Evolutionary conservation across 2,797 vertebrate species (phyloP).

Genomic region (Dallia pectoralis): DNA sequence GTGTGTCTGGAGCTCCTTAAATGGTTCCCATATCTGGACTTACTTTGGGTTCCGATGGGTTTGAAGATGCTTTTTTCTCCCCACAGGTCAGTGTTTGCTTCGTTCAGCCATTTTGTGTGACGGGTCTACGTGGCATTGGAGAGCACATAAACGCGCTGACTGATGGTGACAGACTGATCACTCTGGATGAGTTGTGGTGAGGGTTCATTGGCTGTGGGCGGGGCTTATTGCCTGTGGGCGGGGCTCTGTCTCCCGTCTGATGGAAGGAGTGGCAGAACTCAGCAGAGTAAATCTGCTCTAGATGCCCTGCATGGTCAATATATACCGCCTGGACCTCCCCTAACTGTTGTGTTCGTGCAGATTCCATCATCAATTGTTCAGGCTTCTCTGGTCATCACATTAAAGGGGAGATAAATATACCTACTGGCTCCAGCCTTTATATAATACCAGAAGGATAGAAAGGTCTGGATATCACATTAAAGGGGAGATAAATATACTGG

Average conservation of each 20-base stretch:
- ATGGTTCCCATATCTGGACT: not conserved
- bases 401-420: slow-evolving; percentile 58
- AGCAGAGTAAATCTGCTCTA: slow-evolving; percentile 54
- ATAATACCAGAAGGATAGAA: slow-evolving; percentile 34
- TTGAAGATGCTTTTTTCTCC: not conserved
- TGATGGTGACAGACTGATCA: slow-evolving; percentile 37
- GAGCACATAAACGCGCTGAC: slow-evolving; percentile 30
- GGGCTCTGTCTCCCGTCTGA: slow-evolving; percentile 36
- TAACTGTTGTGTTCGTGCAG: slow-evolving; percentile 67
- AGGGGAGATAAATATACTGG: too few relatives aligned
- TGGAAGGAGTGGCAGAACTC: slow-evolving; percentile 35
- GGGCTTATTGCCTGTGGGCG: slow-evolving; percentile 42
- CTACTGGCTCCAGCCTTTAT: slow-evolving; percentile 43
- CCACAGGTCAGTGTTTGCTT: slow-evolving; percentile 2
- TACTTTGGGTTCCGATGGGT: not conserved
- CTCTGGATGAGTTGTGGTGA: slow-evolving; percentile 45
- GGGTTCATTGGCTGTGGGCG: slow-evolving; percentile 41
- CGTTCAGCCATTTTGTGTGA: slow-evolving; percentile 25
- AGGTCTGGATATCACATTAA: slow-evolving; percentile 37
- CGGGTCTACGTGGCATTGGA: slow-evolving; percentile 13
- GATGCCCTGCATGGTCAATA: slow-evolving; percentile 50
- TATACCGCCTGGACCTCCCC: slow-evolving; percentile 56
- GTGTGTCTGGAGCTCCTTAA: slow-evolving; percentile 1
- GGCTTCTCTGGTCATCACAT: slow-evolving; percentile 61
- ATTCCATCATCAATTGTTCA: slow-evolving; percentile 63